These are phyloP conservation scores for Volucella inflata DNA, from an alignment of 2,888 invertebrate species.

Conservation along the genomic window DNA sequence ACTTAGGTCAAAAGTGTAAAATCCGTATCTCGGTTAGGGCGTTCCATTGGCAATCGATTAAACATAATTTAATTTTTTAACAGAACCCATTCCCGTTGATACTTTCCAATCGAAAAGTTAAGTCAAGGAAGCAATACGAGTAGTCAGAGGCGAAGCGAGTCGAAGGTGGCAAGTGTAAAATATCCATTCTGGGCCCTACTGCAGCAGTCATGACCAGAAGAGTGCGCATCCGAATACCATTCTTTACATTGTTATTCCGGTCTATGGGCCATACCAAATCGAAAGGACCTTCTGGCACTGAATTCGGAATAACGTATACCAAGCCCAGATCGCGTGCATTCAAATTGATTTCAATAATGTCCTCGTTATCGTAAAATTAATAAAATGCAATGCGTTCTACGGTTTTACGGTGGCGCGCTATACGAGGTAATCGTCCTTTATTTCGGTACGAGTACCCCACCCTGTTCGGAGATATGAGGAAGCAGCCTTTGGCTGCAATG, in stretches of 20 bases:
- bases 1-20: constrained; percentile 61
- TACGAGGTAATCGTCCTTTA: constrained; percentile 8
- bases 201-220: constrained; percentile 55
- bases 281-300: constrained; percentile 32
- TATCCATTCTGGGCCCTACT: neutral
- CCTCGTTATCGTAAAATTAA: constrained; percentile 74
- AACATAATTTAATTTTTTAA: constrained; percentile 61
- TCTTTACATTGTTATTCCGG: constrained; percentile 71
- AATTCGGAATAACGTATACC: neutral
- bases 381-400: constrained; percentile 66
- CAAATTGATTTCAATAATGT: constrained; percentile 74
- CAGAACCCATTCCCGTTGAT: constrained; percentile 57
- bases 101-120: constrained; percentile 42
- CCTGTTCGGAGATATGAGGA: neutral
- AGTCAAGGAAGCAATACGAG: neutral
- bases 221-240: constrained; percentile 57
- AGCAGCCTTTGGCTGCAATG: neutral
- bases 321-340: constrained; percentile 35
- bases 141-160: too few relatives aligned
- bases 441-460: constrained; percentile 8
- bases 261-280: constrained; percentile 58
- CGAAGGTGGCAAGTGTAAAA: neutral
- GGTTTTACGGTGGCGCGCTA: too few relatives aligned
- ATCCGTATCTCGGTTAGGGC: constrained; percentile 48
- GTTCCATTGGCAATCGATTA: constrained; percentile 63